Percentiles rank a stretch among this genome's conserved stretches.
phyloP scores from a whole-genome alignment of 2,113 vertebrate genomes.

The Lutjanus erythropterus region DNA sequence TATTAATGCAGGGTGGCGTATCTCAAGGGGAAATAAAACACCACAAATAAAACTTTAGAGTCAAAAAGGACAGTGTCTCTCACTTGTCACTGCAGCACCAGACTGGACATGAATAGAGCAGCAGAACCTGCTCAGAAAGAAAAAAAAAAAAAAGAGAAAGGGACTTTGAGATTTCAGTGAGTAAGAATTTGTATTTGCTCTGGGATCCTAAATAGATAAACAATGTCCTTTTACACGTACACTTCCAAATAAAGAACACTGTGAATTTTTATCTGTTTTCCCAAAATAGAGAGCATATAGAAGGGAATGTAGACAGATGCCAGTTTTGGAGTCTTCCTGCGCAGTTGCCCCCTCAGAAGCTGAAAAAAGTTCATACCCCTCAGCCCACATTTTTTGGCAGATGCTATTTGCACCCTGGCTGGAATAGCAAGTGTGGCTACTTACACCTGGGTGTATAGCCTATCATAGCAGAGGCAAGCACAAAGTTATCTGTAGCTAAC shows the following conservation, averaged over 20 bases:
- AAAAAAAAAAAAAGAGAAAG: neutral
- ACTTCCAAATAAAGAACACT: neutral
- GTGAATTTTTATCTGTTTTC: neutral
- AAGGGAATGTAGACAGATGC: neutral
- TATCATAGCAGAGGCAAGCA: no score
- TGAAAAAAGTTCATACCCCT: no score
- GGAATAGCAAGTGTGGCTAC: no score
- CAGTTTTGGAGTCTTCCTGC: neutral
- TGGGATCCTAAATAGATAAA: neutral
- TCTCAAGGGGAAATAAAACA: slow-evolving; percentile 6
- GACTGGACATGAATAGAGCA: neutral
- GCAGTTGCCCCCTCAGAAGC: no score
- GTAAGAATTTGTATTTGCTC: neutral
- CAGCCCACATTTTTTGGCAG: no score
- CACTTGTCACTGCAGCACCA: neutral
- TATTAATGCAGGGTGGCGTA: neutral
- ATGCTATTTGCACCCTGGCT: no score
- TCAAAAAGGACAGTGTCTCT: slow-evolving; percentile 5
- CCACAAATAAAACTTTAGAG: neutral
- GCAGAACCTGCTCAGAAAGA: neutral
- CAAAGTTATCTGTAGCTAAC: no score
- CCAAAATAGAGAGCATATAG: slow-evolving; percentile 5
- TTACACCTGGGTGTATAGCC: no score
- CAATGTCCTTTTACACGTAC: neutral
- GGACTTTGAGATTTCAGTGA: slow-evolving; percentile 1